These are phyloP conservation scores for Smutsia gigantea DNA, from an alignment of 2,797 vertebrate genomes.

Conservation along the genomic window DNA sequence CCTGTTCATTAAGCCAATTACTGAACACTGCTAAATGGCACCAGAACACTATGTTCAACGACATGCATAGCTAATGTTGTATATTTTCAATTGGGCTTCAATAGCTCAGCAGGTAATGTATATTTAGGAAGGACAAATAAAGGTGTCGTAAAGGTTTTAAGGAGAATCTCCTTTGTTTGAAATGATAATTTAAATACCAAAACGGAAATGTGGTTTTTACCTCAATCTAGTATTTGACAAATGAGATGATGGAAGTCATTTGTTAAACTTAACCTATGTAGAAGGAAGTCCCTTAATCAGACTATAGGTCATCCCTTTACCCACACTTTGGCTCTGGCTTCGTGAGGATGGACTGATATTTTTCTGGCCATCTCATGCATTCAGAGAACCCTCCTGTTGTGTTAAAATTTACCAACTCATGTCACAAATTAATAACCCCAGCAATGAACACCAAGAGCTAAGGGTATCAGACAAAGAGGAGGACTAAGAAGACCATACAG, in stretches of 20 bases:
- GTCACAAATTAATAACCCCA: neutral
- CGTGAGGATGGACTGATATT: neutral
- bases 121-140: constrained; percentile 47
- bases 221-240: constrained; percentile 9
- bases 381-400: neutral
- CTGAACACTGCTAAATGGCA: constrained; percentile 68
- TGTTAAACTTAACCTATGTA: neutral
- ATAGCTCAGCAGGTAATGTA: neutral
- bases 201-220: neutral
- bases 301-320: neutral
- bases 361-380: neutral
- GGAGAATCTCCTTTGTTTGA: neutral
- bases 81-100: constrained; percentile 33
- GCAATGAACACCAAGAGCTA: constrained; percentile 12
- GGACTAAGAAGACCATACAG: neutral
- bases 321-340: neutral
- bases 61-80: neutral
- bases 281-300: neutral
- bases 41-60: constrained; percentile 50
- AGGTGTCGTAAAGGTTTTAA: neutral
- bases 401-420: neutral
- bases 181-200: constrained; percentile 5
- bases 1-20: constrained; percentile 82
- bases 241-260: neutral
- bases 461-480: neutral